A percentile compares a stretch with the other conserved stretches of the same genome.
phyloP scores from a whole-genome alignment of 1,140 invertebrate genomes.

The Druon quercuslanigerum region DNA sequence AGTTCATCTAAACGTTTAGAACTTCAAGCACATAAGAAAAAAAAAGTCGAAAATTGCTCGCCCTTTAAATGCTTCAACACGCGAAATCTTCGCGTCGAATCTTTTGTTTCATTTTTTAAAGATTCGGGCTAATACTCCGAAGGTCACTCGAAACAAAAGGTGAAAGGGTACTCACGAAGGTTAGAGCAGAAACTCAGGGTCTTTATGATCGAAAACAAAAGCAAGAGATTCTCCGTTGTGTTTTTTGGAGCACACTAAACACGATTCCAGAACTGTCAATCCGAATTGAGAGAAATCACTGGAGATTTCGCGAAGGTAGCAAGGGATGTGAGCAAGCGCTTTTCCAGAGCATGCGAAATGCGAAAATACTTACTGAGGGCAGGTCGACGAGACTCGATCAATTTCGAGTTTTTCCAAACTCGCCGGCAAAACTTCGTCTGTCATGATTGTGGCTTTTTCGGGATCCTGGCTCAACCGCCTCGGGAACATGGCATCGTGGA shows the following conservation, averaged over 20 bases:
- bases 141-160: constrained; percentile 30
- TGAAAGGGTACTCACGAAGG: constrained; percentile 25
- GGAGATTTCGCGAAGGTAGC: no score
- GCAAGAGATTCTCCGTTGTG: no score
- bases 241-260: background rate
- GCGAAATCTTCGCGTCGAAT: no score
- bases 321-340: background rate
- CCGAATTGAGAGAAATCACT: no score
- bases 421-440: constrained; percentile 68
- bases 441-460: constrained; percentile 58
- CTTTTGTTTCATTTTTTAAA: no score
- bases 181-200: constrained; percentile 25
- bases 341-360: constrained; percentile 21
- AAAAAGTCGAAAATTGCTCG: no score
- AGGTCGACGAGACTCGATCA: constrained; percentile 57
- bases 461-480: constrained; percentile 45
- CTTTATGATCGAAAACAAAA: constrained; percentile 10
- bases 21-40: no score
- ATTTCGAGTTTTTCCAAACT: constrained; percentile 72
- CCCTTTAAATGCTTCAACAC: no score
- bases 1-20: no score
- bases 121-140: background rate
- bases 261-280: no score
- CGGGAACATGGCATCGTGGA: constrained; percentile 54
- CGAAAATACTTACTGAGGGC: constrained; percentile 58